phyloP scores from a whole-genome alignment of 1,140 invertebrate genomes.

The Oryzaephilus surinamensis region DNA sequence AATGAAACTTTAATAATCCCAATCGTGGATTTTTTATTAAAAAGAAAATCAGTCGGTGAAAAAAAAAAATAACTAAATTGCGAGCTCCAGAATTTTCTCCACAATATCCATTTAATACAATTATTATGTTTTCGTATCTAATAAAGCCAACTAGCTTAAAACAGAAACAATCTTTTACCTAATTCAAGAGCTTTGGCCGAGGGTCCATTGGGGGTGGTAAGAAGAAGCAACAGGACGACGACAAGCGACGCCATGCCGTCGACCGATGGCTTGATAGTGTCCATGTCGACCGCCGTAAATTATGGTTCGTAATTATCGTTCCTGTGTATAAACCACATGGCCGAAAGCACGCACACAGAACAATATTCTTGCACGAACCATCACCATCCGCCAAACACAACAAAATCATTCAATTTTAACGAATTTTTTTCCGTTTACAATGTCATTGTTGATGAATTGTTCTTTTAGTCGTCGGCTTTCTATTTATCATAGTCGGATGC shows the following conservation, averaged over 20 bases:
- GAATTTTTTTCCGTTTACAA: conserved; percentile 10
- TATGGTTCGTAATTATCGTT: conserved; percentile 16
- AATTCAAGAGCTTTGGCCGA: conserved; percentile 10
- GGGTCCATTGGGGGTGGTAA: conserved; percentile 2
- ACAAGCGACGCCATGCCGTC: conserved; percentile 3
- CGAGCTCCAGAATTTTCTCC: no score
- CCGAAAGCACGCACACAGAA: conserved; percentile 12
- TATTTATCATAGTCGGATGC: conserved; percentile 1
- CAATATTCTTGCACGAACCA: no score
- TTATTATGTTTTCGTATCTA: no score
- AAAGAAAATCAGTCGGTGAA: no score
- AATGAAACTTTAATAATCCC: no score
- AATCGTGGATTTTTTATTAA: no score
- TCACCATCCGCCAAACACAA: neutral
- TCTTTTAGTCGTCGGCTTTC: no score
- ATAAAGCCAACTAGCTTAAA: neutral
- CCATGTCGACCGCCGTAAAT: conserved; percentile 20
- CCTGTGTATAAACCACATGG: conserved; percentile 9
- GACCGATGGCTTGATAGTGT: conserved; percentile 17
- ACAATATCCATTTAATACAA: no score
- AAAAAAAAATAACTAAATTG: no score
- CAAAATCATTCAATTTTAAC: conserved; percentile 9
- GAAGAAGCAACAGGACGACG: conserved; percentile 10
- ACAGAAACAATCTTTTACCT: conserved; percentile 12
- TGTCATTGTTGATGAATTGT: no score